phyloP scores from a whole-genome alignment of 2,797 vertebrate genomes.

The Urocyon cinereoargenteus region DNA sequence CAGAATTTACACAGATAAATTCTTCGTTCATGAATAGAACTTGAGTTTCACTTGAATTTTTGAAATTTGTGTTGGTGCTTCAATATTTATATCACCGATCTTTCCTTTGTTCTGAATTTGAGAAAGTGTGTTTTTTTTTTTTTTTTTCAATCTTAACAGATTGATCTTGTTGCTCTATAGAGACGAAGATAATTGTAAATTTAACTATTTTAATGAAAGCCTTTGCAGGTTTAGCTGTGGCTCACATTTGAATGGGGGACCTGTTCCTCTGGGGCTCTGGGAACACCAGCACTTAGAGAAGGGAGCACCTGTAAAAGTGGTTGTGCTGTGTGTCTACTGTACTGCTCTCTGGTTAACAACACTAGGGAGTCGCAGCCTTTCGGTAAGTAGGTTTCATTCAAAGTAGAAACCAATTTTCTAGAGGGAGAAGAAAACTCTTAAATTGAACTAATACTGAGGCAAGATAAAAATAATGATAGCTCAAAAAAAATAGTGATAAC shows the following conservation, averaged over 20 bases:
- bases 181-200: constrained; percentile 42
- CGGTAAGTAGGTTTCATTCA: neutral
- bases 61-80: neutral
- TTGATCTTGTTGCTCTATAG: neutral
- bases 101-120: constrained; percentile 56
- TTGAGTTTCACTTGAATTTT: constrained; percentile 26
- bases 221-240: neutral
- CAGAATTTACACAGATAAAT: neutral
- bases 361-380: neutral
- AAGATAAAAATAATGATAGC: neutral
- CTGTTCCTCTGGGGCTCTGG: neutral
- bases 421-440: neutral
- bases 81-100: constrained; percentile 12
- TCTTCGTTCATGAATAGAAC: neutral
- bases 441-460: neutral
- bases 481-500: neutral
- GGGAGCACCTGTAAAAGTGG: neutral
- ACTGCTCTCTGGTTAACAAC: neutral
- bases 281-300: neutral
- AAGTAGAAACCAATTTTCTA: constrained; percentile 1
- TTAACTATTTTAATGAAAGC: neutral
- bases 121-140: constrained; percentile 58
- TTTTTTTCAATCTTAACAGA: constrained; percentile 15
- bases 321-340: neutral
- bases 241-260: constrained; percentile 21